Evolutionary conservation across 2,888 invertebrate species (phyloP).

Genomic region (Papilio gigon): DNA sequence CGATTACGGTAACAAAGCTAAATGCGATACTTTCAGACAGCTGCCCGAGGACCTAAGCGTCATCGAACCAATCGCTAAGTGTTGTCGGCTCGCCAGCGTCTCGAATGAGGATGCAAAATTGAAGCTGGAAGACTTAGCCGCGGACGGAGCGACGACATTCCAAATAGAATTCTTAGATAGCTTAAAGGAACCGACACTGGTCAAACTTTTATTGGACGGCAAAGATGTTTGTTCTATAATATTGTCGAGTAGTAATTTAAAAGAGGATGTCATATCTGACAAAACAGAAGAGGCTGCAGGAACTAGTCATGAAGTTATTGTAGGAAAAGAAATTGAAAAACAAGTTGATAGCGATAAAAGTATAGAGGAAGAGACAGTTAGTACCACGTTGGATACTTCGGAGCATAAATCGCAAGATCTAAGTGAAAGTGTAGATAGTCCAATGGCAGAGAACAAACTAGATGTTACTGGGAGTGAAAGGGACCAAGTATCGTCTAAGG

Average conservation of each 20-base stretch:
- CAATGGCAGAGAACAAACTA: constrained; percentile 71
- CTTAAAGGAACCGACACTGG: constrained; percentile 81
- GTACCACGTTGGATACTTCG: background rate
- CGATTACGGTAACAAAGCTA: constrained; percentile 87
- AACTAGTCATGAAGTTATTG: constrained; percentile 30
- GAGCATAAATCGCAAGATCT: constrained; percentile 63
- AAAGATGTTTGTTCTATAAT: constrained; percentile 64
- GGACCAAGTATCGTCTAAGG: constrained; percentile 4
- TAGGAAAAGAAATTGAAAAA: constrained; percentile 32
- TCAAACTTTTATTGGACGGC: constrained; percentile 83
- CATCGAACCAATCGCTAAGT: constrained; percentile 84
- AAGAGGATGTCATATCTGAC: constrained; percentile 16
- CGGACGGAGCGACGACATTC: constrained; percentile 68
- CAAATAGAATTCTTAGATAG: constrained; percentile 84
- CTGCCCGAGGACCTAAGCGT: constrained; percentile 83
- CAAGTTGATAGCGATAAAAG: constrained; percentile 34
- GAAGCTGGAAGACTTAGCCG: constrained; percentile 65
- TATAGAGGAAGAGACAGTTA: constrained; percentile 43
- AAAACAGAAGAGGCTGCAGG: constrained; percentile 6
- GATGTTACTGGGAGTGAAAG: constrained; percentile 42
- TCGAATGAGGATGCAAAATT: constrained; percentile 71
- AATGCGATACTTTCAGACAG: constrained; percentile 81
- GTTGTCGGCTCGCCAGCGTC: constrained; percentile 79
- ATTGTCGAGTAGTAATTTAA: constrained; percentile 40
- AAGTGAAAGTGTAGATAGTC: constrained; percentile 67